Percentiles rank a stretch among this genome's conserved stretches.
These are phyloP conservation scores for Tachina lurida DNA, from an alignment of 2,888 invertebrate species.

Conservation along the genomic window DNA sequence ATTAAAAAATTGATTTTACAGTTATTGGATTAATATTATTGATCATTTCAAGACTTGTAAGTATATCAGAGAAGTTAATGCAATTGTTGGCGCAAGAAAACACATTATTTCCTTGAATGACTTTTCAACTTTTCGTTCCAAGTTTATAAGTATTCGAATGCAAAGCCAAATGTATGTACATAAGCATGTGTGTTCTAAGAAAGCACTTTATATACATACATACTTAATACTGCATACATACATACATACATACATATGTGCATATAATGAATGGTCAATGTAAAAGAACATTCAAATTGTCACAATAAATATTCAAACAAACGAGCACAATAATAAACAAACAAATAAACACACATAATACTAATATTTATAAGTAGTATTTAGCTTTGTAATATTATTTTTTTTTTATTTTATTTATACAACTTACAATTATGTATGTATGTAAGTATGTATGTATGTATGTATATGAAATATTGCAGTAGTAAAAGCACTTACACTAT, in stretches of 20 bases:
- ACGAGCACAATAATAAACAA: constrained; percentile 54
- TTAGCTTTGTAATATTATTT: constrained; percentile 16
- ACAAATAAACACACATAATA: constrained; percentile 19
- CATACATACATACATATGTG: not conserved
- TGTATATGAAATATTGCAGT: constrained; percentile 43
- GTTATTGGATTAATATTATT: not conserved
- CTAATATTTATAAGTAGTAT: constrained; percentile 12
- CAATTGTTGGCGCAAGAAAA: constrained; percentile 36
- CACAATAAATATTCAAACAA: constrained; percentile 71
- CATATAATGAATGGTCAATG: constrained; percentile 62
- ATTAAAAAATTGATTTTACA: not conserved
- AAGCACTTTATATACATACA: not conserved
- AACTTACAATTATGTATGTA: constrained; percentile 33
- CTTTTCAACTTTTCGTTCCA: constrained; percentile 14
- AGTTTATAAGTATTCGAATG: constrained; percentile 3
- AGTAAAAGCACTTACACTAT: constrained; percentile 33
- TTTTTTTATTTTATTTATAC: constrained; percentile 12
- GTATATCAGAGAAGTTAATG: not conserved
- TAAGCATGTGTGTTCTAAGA: not conserved
- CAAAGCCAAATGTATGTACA: not conserved
- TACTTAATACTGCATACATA: constrained; percentile 5
- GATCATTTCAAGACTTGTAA: not conserved
- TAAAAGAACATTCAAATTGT: constrained; percentile 72
- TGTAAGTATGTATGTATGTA: not conserved
- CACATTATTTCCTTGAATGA: constrained; percentile 43